phyloP scores from a whole-genome alignment of 2,797 vertebrate species.

The Oreonectes daqikongensis region DNA sequence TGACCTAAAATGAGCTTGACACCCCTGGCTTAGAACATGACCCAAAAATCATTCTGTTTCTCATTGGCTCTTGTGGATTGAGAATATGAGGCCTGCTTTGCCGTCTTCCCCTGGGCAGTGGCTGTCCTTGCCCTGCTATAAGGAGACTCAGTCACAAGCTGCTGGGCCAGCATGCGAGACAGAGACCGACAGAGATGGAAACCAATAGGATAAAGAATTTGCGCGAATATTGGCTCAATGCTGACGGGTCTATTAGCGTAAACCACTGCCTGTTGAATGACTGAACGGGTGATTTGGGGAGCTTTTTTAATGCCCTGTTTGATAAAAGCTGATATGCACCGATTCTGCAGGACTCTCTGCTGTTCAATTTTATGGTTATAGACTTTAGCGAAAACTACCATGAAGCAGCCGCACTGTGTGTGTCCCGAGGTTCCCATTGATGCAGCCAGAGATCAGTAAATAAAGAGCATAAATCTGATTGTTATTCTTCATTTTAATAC shows the following conservation, averaged over 20 bases:
- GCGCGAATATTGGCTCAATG: background rate
- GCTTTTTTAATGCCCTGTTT: conserved; percentile 17
- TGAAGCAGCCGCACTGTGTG: background rate
- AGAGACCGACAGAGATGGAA: conserved; percentile 26
- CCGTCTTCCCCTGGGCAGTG: conserved; percentile 39
- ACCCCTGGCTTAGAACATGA: conserved; percentile 16
- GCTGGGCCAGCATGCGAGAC: background rate
- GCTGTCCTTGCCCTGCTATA: conserved; percentile 29
- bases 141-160: background rate
- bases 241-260: conserved; percentile 13
- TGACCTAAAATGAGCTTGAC: background rate
- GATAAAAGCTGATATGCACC: background rate
- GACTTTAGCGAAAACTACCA: background rate
- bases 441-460: background rate
- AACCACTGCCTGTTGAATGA: conserved; percentile 20
- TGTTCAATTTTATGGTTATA: conserved; percentile 23
- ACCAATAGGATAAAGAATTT: conserved; percentile 8
- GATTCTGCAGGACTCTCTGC: conserved; percentile 4
- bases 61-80: conserved; percentile 9
- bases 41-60: conserved; percentile 26
- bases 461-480: conserved; percentile 1
- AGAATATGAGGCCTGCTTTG: background rate
- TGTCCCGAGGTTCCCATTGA: background rate
- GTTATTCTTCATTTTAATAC: background rate
- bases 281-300: conserved; percentile 28